phyloP scores from a whole-genome alignment of 2,113 vertebrate genomes.

The Gadus chalcogrammus region DNA sequence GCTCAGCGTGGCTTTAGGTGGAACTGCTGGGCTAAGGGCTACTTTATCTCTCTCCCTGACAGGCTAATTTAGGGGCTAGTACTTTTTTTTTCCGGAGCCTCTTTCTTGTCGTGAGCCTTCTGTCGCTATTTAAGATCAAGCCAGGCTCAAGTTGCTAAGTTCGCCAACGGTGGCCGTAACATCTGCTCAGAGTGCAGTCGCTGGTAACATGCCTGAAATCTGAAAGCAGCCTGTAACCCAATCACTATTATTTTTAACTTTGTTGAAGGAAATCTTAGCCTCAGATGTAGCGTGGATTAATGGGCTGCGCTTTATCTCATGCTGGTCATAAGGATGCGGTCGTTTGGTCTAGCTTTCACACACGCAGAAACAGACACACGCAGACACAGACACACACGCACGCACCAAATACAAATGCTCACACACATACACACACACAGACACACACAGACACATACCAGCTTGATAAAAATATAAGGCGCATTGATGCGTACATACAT shows the following conservation, averaged over 20 bases:
- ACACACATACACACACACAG: too few relatives aligned
- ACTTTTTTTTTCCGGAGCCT: constrained; percentile 12
- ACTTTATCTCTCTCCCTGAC: constrained; percentile 31
- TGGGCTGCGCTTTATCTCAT: constrained; percentile 34
- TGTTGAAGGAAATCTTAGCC: constrained; percentile 41
- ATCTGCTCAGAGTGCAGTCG: constrained; percentile 44
- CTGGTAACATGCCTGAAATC: constrained; percentile 44
- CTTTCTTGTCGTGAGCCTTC: constrained; percentile 34
- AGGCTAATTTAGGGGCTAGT: constrained; percentile 42
- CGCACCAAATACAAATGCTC: neutral
- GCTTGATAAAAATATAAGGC: too few relatives aligned
- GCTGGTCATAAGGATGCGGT: constrained; percentile 38
- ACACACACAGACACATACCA: too few relatives aligned
- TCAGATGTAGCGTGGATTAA: constrained; percentile 34
- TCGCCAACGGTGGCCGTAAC: constrained; percentile 21
- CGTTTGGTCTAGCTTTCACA: constrained; percentile 3
- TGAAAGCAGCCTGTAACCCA: constrained; percentile 59
- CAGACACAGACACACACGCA: constrained; percentile 23
- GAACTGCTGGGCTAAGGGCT: constrained; percentile 1
- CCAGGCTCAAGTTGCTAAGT: constrained; percentile 48
- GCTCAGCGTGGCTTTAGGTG: too few relatives aligned
- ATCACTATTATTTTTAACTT: constrained; percentile 61
- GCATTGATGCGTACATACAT: too few relatives aligned
- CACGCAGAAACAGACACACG: constrained; percentile 13
- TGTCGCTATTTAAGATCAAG: constrained; percentile 45